Conservation (phyloP, 2,113 vertebrate species). For the Saccopteryx bilineata region DNA sequence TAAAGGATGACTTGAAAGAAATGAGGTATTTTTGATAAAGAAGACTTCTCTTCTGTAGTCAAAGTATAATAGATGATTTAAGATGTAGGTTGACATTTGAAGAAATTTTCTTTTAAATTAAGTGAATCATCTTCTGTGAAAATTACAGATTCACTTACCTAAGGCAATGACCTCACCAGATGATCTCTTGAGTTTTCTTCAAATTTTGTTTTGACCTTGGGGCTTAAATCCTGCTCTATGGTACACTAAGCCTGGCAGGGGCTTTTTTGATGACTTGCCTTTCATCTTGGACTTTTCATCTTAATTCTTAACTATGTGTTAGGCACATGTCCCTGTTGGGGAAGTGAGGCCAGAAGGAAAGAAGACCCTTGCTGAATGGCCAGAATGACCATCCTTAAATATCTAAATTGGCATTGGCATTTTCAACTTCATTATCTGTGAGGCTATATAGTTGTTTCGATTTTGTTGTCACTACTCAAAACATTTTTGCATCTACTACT, state of each 20-base stretch:
- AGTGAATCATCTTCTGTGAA: slow-evolving; percentile 14
- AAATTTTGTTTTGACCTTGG: slow-evolving; percentile 46
- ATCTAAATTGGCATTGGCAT: slow-evolving; percentile 26
- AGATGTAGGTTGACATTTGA: slow-evolving; percentile 67
- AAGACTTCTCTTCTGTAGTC: slow-evolving; percentile 47
- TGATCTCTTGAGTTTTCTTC: slow-evolving; percentile 32
- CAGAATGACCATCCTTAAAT: slow-evolving; percentile 42
- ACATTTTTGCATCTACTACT: background rate
- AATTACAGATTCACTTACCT: slow-evolving; percentile 41
- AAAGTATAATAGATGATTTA: slow-evolving; percentile 40
- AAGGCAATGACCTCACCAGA: slow-evolving; percentile 38
- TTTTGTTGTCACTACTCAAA: slow-evolving; percentile 61
- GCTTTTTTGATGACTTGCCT: slow-evolving; percentile 30
- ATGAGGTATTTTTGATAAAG: slow-evolving; percentile 39
- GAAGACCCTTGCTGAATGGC: background rate
- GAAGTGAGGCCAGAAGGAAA: background rate
- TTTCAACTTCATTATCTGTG: slow-evolving; percentile 45
- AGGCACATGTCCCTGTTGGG: slow-evolving; percentile 30
- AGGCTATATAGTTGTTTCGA: slow-evolving; percentile 45
- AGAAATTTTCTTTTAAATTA: slow-evolving; percentile 55
- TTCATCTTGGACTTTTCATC: slow-evolving; percentile 56
- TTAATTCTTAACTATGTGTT: slow-evolving; percentile 57
- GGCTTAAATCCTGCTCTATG: slow-evolving; percentile 29
- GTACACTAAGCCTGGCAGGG: background rate
- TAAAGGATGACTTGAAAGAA: slow-evolving; percentile 44